Evolutionary conservation across 2,797 vertebrate species (phyloP), one percentile per base, ranked within the genome.

Genomic region (Crypturellus tataupa): DNA sequence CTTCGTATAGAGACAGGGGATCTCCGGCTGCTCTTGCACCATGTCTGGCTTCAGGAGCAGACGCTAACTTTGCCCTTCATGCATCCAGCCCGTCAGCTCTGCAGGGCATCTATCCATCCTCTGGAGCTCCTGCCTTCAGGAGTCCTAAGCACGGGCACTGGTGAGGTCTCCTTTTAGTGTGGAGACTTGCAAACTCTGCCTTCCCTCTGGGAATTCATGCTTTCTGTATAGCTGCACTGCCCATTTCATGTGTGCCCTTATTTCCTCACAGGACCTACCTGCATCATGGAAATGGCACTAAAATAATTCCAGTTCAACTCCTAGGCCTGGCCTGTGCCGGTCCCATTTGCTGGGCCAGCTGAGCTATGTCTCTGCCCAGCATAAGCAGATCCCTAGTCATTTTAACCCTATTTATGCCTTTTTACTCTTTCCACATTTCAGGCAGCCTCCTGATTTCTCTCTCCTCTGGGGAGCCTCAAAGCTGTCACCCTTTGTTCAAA

Each of bases 331-430:
- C 12, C 70, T 75, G 31, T 40, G 55, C 33, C 39, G 63, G 39
- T 19, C 27, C 53, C 27, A 2, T 85, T 76, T 51, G 5, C 64
- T 78, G n/a, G 71, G 51, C 47, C 33, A 46, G 29, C 4, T 77
- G 59, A 86, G 17, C 60, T 63, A 2, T 46, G 29, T 76, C 20
- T 17, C 42, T 73, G 35, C 35, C 47, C n/a, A 44, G 3, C 13
- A 3, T 59, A 53, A 55, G 31, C 44, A 78, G 62, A 39, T 73
- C 33, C 23, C 12, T 58, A 23, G 23, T 70, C 62, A 55, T 75
- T 87, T 87, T 81, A 73, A 58, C 29, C 9, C 27, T 85, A 12
- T 40, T 76, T 29, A 85, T 42, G 31, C 71, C n/a, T 87, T 82
- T 68, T 27, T 24, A 20, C 55, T 88, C 35, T 16, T 79, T 56